phyloP scores from a whole-genome alignment of 2,888 invertebrate species.

The Apantesis nais region DNA sequence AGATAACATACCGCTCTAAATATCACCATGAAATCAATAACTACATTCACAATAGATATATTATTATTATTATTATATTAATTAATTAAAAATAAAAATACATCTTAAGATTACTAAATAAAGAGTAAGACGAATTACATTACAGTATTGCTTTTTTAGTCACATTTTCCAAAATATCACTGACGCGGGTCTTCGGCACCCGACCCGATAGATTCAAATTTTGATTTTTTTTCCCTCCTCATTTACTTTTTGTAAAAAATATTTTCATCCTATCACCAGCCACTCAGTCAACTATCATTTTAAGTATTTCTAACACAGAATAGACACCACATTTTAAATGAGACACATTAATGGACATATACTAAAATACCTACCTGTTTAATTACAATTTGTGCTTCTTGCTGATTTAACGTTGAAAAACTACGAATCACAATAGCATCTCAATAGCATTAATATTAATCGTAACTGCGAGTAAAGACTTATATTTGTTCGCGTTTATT shows the following conservation, averaged over 20 bases:
- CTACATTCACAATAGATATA: constrained; percentile 84
- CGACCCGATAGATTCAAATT: constrained; percentile 57
- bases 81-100: constrained; percentile 76
- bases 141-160: constrained; percentile 92
- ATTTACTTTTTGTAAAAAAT: constrained; percentile 77
- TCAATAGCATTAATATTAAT: constrained; percentile 26
- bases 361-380: constrained; percentile 76
- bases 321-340: constrained; percentile 85
- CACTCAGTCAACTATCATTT: constrained; percentile 81
- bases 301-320: constrained; percentile 81
- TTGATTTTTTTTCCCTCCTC: constrained; percentile 48
- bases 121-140: constrained; percentile 87
- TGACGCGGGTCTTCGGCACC: constrained; percentile 61
- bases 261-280: constrained; percentile 74
- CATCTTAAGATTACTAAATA: constrained; percentile 81
- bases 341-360: constrained; percentile 84
- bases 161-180: constrained; percentile 90
- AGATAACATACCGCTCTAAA: constrained; percentile 83
- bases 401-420: constrained; percentile 70
- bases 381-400: constrained; percentile 72
- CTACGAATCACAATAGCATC: constrained; percentile 48
- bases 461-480: constrained; percentile 30
- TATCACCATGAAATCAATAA: constrained; percentile 85
- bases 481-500: not conserved
- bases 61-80: constrained; percentile 62